Base-by-base conservation (phyloP, 1,140 invertebrate genomes). In the Pseudachorutes palmiensis region DNA sequence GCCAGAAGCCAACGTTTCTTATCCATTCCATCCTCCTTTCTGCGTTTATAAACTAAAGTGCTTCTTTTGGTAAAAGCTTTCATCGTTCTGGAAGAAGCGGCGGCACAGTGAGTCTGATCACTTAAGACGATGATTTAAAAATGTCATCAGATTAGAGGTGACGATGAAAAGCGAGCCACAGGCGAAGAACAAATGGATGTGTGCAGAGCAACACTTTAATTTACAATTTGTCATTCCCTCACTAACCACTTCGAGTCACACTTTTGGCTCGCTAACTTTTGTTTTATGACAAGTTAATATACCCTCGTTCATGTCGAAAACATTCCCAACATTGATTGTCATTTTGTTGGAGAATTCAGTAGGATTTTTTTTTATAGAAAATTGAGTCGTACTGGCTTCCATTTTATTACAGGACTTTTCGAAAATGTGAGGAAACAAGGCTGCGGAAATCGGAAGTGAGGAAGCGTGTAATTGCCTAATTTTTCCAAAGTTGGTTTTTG, bases 51-150 rank as follows among this genome's bases (percentile, higher is more conserved):
- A 19, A 45, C 9, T 9, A 12, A 45, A 45, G 36, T 45, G 36
- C 36, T 45, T 45, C 36, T 19, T 19, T n/a, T 45, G 36, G 36
- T 55, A 19, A 55, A 55, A 55, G 51, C 51, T 55, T 55, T 24
- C 51, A 55, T 55, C 12, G 12, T 26, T 55, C 24, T 26, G 24
- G 24, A 55, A 55, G 24, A 26, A 26, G 24, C 24, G 14, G 51
- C 12, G 12, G 12, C 51, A 12, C 36, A 9, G 36, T 12, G 36
- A 9, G 36, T 26, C 24, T 55, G 24, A 12, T 55, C 51, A 55
- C 51, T 55, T 55, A 55, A 14, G 51, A 5, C 51, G 51, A 12
- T 24, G 51, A 55, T 14, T 26, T 26, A 9, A 55, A 55, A 55
- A 26, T 55, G 12, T 55, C 51, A 55, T 55, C 51, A 55, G 51